Conservation (phyloP, 2,888 invertebrate species). For the Lypha dubia region DNA sequence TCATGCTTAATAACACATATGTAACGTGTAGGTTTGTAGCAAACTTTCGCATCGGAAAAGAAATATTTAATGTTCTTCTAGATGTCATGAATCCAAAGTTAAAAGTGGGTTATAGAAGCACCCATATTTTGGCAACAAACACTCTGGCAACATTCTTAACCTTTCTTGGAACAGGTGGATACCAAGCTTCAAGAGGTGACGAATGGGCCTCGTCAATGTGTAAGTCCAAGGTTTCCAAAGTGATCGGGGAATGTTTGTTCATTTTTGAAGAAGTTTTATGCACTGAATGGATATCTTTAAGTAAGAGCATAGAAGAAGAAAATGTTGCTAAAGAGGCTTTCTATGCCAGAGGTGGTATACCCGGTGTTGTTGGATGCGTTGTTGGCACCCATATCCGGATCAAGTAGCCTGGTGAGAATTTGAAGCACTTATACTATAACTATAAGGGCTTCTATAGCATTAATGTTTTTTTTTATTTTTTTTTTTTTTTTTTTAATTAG, state of each 20-base stretch:
- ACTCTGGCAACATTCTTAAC: neutral
- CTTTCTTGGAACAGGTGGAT: neutral
- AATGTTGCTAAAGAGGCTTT: neutral
- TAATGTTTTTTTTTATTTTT: too few species aligned
- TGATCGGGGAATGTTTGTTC: neutral
- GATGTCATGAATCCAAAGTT: neutral
- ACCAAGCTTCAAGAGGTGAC: slow-evolving; percentile 11
- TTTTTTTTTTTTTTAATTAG: too few species aligned
- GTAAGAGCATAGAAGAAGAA: neutral
- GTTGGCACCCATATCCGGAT: too few species aligned
- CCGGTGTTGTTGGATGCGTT: slow-evolving; percentile 3
- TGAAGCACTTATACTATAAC: neutral
- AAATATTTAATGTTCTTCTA: neutral
- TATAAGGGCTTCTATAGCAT: neutral
- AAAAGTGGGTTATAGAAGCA: neutral
- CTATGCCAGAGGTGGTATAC: slow-evolving; percentile 6
- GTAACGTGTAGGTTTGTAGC: too few species aligned
- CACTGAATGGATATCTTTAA: slow-evolving; percentile 1
- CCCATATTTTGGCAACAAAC: too few species aligned
- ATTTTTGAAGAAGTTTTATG: neutral
- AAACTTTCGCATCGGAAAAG: too few species aligned
- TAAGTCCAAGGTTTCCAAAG: slow-evolving; percentile 16
- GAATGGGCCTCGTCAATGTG: slow-evolving; percentile 22
- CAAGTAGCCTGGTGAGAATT: too few species aligned
- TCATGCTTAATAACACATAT: too few species aligned